Percentiles rank a stretch among this genome's conserved stretches.
Evolutionary conservation across 2,797 vertebrate species (phyloP).

Genomic region (Novumbra hubbsi): DNA sequence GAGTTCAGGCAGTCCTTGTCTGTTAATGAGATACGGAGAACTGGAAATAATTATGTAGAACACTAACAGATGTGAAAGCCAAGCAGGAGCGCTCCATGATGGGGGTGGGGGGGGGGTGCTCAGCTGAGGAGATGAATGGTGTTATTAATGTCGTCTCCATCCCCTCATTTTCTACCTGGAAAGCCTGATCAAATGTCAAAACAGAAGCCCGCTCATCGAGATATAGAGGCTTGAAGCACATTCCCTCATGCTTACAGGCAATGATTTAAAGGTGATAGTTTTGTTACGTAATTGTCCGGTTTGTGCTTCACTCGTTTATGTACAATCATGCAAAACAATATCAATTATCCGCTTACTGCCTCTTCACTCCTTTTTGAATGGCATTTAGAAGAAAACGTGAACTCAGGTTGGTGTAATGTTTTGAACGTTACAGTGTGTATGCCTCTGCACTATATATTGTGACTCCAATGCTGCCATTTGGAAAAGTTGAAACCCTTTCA

Average conservation of each 20-base stretch:
- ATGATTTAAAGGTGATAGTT: constrained; percentile 39
- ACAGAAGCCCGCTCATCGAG: constrained; percentile 31
- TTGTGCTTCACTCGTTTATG: background rate
- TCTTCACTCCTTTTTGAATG: background rate
- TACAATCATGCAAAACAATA: background rate
- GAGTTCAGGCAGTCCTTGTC: constrained; percentile 44
- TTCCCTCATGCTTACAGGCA: constrained; percentile 47
- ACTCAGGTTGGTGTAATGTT: background rate
- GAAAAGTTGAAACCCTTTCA: constrained; percentile 1
- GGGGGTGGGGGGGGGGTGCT: background rate
- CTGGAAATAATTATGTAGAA: constrained; percentile 50
- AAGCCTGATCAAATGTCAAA: constrained; percentile 65
- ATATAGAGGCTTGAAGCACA: constrained; percentile 56
- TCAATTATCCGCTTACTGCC: background rate
- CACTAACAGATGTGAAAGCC: constrained; percentile 21
- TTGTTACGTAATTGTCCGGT: constrained; percentile 50
- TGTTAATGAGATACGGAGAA: constrained; percentile 29
- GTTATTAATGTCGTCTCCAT: constrained; percentile 53
- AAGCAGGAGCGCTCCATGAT: background rate
- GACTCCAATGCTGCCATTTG: constrained; percentile 9
- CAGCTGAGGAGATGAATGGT: constrained; percentile 46
- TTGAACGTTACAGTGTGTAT: background rate
- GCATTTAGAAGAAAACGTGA: background rate
- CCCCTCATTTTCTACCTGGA: constrained; percentile 52
- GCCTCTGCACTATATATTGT: background rate